Percentiles rank a stretch among this genome's conserved stretches.
These are phyloP conservation scores for Nephrotoma flavescens DNA, from an alignment of 2,888 invertebrate genomes.

Conservation along the genomic window DNA sequence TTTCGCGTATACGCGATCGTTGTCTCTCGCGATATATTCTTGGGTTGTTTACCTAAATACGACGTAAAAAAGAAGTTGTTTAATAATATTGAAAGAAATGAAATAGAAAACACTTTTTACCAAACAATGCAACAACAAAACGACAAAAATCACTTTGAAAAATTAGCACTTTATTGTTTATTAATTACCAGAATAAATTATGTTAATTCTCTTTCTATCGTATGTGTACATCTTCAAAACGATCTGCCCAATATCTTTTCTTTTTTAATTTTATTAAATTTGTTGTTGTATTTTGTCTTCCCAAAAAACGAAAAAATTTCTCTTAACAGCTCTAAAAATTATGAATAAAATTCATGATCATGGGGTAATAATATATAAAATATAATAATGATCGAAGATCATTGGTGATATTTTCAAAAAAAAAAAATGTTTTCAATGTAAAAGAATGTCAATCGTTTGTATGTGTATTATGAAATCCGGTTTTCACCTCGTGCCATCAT, in stretches of 20 bases:
- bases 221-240: background rate
- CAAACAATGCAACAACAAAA: background rate
- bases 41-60: constrained; percentile 7
- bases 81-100: constrained; percentile 6
- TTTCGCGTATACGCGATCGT: background rate
- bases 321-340: background rate
- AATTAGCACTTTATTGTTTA: constrained; percentile 9
- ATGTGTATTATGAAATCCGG: constrained; percentile 1
- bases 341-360: background rate
- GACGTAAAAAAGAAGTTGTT: constrained; percentile 3
- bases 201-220: background rate
- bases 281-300: background rate
- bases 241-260: background rate
- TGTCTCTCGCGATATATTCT: background rate
- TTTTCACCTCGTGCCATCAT: background rate
- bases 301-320: background rate
- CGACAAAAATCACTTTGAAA: background rate
- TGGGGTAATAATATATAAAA: too few species aligned
- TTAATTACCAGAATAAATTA: constrained; percentile 4
- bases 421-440: background rate
- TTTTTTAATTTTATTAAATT: background rate
- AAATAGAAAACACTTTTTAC: background rate
- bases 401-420: background rate
- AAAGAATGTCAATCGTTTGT: constrained; percentile 3
- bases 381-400: background rate